Percentiles rank a stretch among this genome's conserved stretches.
phyloP scores from a whole-genome alignment of 2,797 vertebrate genomes.

The Cynopterus sphinx region DNA sequence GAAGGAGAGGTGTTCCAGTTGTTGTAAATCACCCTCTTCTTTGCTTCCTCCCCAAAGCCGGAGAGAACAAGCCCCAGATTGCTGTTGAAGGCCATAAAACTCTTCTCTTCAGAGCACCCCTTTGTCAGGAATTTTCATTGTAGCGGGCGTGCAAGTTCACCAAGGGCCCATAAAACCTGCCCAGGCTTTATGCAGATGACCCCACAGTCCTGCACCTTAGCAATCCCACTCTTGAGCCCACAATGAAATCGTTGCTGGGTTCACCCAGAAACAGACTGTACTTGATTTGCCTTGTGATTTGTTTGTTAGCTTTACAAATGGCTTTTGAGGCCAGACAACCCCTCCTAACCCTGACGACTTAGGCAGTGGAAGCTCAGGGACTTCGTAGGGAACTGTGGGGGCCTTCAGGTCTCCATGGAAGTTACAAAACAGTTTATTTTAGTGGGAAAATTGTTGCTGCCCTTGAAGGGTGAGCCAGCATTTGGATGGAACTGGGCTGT shows the following conservation, averaged over 20 bases:
- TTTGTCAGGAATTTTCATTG: conserved; percentile 67
- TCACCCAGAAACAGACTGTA: conserved; percentile 73
- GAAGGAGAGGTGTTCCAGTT: not conserved
- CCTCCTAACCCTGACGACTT: conserved; percentile 47
- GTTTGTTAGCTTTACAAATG: conserved; percentile 82
- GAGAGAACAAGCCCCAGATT: conserved; percentile 73
- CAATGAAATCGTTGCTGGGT: conserved; percentile 72
- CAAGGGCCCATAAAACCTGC: conserved; percentile 73
- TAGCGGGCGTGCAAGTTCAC: conserved; percentile 65
- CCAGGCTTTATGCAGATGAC: conserved; percentile 72
- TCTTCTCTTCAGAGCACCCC: conserved; percentile 65
- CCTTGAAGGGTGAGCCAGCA: conserved; percentile 67
- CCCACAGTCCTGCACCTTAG: conserved; percentile 69
- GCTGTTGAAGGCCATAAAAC: conserved; percentile 71
- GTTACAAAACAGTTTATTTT: conserved; percentile 73
- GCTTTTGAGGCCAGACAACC: conserved; percentile 72
- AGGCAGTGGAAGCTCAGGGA: not conserved
- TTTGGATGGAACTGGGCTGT: conserved; percentile 52
- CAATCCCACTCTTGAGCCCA: conserved; percentile 71
- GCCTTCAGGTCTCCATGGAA: conserved; percentile 56
- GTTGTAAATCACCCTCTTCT: conserved; percentile 75
- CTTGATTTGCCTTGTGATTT: conserved; percentile 80
- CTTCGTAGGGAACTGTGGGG: not conserved
- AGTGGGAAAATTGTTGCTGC: conserved; percentile 56
- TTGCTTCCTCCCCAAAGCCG: conserved; percentile 35